phyloP scores from a whole-genome alignment of 2,797 vertebrate species.

The Hydrolagus colliei region DNA sequence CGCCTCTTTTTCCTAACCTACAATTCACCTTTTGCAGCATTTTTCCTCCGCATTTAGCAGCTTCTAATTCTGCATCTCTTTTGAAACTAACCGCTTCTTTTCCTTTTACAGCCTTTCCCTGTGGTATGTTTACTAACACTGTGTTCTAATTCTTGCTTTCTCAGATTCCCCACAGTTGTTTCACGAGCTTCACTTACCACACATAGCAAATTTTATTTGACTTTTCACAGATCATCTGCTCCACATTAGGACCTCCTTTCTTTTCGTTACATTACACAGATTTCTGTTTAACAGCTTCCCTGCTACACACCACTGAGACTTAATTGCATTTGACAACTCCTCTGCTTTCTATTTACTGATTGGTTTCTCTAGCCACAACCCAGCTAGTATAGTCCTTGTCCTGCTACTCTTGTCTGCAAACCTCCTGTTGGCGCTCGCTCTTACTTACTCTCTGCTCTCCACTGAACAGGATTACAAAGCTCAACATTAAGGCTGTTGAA shows the following conservation, averaged over 20 bases:
- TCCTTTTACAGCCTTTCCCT: conserved; percentile 12
- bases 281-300: not conserved
- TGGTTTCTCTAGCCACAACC: not conserved
- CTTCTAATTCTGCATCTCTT: not conserved
- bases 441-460: not conserved
- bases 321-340: conserved; percentile 11
- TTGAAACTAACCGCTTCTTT: conserved; percentile 15
- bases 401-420: not conserved
- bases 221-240: not conserved
- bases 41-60: conserved; percentile 2
- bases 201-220: not conserved
- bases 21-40: conserved; percentile 20
- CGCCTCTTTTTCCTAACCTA: not conserved
- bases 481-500: not conserved
- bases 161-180: not conserved
- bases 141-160: conserved; percentile 15
- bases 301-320: not conserved
- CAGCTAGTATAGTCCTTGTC: not conserved
- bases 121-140: not conserved
- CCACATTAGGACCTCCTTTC: not conserved
- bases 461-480: not conserved
- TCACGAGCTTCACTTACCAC: not conserved
- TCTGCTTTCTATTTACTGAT: not conserved
- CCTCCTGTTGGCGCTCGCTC: not conserved
- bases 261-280: not conserved